A percentile compares a stretch with the other conserved stretches of the same genome.
Evolutionary conservation across 2,797 vertebrate species (phyloP).

Genomic region (Rhodeus uyekii): DNA sequence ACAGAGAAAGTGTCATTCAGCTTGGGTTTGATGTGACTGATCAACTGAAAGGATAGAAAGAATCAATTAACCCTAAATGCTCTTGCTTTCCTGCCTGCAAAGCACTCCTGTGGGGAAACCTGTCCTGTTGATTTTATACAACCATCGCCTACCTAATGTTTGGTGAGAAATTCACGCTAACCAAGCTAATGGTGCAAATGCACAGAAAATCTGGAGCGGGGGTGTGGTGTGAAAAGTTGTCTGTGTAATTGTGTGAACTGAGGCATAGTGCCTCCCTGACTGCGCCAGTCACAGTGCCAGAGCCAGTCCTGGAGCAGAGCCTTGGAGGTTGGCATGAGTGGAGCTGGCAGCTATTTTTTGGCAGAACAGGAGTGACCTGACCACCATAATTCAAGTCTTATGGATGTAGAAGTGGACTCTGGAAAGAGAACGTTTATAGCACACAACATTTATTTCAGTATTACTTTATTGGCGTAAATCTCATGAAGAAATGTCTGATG

Average conservation of each 20-base stretch:
- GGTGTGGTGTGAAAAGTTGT: conserved; percentile 49
- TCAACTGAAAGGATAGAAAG: conserved; percentile 18
- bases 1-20: conserved; percentile 25
- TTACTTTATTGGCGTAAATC: not conserved
- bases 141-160: conserved; percentile 36
- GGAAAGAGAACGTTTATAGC: not conserved
- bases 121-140: conserved; percentile 32
- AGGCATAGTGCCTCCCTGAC: conserved; percentile 46
- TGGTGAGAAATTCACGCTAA: conserved; percentile 40
- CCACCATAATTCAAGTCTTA: conserved; percentile 29
- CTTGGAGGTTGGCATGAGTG: conserved; percentile 43
- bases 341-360: conserved; percentile 50
- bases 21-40: conserved; percentile 36
- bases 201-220: conserved; percentile 38
- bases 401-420: conserved; percentile 26
- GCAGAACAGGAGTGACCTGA: conserved; percentile 37
- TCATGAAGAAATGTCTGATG: not conserved
- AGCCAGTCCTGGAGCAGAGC: conserved; percentile 49
- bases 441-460: conserved; percentile 13
- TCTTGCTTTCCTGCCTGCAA: conserved; percentile 6
- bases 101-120: conserved; percentile 25
- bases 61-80: conserved; percentile 23
- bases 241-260: conserved; percentile 52
- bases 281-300: conserved; percentile 37
- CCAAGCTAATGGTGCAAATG: conserved; percentile 30